Conservation (phyloP, 2,888 invertebrate species). For the Megastigmus dorsalis region DNA sequence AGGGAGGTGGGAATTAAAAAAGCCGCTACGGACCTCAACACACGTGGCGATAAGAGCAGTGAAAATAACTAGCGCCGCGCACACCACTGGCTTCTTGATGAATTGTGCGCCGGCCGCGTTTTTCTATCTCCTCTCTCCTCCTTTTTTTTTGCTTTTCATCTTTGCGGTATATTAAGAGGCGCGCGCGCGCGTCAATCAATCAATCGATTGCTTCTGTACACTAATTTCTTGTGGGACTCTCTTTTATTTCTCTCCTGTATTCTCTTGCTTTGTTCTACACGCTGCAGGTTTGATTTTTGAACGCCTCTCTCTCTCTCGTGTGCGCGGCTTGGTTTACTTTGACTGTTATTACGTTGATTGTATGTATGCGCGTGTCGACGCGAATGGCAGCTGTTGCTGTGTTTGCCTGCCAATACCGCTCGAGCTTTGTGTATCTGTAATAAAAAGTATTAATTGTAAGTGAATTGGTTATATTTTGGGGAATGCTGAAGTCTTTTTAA, state of each 20-base stretch:
- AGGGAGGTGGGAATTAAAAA: background rate
- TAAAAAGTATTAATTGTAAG: no score
- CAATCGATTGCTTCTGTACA: background rate
- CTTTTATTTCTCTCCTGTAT: no score
- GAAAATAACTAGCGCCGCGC: constrained; percentile 2
- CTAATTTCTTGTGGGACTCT: background rate
- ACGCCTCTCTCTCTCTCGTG: no score
- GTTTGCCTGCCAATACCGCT: no score
- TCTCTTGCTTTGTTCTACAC: no score
- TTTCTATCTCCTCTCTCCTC: background rate
- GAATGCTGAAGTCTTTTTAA: no score
- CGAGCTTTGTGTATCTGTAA: no score
- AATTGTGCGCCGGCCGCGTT: background rate
- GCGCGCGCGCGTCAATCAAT: background rate
- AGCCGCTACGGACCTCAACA: background rate
- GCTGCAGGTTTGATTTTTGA: no score
- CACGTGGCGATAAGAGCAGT: constrained; percentile 4
- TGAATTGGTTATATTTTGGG: no score
- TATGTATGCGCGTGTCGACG: background rate
- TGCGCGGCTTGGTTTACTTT: background rate
- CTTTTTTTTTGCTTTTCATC: background rate
- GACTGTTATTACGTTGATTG: constrained; percentile 19
- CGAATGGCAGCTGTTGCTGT: no score
- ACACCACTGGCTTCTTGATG: no score
- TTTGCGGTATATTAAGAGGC: no score